Evolutionary conservation across 2,113 vertebrate species (phyloP).

Genomic region (Smithornis capensis): DNA sequence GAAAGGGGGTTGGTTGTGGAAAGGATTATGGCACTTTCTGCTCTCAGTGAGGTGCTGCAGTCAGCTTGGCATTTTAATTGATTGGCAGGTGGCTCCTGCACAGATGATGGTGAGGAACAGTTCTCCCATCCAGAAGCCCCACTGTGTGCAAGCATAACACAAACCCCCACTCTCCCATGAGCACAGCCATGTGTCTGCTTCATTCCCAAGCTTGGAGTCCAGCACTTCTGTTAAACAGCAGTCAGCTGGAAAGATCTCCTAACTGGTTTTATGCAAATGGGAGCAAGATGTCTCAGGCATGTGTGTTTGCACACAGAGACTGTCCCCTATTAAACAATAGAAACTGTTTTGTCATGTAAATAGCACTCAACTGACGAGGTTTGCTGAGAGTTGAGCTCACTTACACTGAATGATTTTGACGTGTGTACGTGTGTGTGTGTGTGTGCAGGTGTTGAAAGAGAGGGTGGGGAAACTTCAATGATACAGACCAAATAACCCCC

Average conservation of each 20-base stretch:
- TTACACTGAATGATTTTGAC: conserved; percentile 5
- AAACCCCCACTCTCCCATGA: not conserved
- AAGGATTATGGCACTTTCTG: not conserved
- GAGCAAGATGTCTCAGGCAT: not conserved
- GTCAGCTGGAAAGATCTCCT: conserved; percentile 27
- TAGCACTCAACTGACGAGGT: not conserved
- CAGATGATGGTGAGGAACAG: not conserved
- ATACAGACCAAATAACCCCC: not conserved
- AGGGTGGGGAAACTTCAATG: not conserved
- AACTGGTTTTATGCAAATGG: conserved; percentile 23
- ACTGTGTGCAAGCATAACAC: not conserved
- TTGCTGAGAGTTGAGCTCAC: not conserved
- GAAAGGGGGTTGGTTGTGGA: not conserved
- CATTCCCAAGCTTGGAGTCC: not conserved
- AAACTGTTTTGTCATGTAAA: conserved; percentile 25
- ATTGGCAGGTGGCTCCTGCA: not conserved
- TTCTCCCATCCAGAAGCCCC: not conserved
- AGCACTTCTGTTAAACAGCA: conserved; percentile 27
- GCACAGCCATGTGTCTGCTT: not conserved
- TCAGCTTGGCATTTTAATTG: not conserved
- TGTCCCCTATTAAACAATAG: not conserved
- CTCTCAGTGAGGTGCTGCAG: not conserved
- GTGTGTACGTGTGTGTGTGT: not conserved
- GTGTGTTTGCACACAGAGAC: not conserved
- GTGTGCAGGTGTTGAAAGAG: not conserved